Evolutionary conservation across 2,113 vertebrate species (phyloP).

Genomic region (Lepus europaeus): DNA sequence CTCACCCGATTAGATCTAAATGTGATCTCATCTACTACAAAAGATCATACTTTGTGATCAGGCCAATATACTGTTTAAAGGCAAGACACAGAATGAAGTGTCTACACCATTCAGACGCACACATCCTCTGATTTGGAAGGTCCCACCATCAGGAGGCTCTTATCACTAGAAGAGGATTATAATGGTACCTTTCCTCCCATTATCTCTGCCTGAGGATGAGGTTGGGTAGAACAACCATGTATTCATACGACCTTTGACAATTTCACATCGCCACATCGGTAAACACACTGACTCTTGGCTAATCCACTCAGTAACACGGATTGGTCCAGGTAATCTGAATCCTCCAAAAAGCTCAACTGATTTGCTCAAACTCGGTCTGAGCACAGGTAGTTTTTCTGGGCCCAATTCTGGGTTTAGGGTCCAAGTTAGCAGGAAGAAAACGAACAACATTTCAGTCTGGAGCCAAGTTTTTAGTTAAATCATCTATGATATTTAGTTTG

Average conservation of each 20-base stretch:
- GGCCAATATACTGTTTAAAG: slow-evolving; percentile 9
- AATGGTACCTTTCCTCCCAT: neutral
- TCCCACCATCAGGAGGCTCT: neutral
- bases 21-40: slow-evolving; percentile 48
- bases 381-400: neutral
- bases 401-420: neutral
- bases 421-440: neutral
- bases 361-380: neutral
- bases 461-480: neutral
- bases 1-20: slow-evolving; percentile 46
- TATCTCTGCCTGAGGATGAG: neutral
- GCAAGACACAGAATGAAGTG: slow-evolving; percentile 2
- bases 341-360: neutral
- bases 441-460: neutral
- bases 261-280: neutral
- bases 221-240: neutral
- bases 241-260: neutral
- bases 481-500: neutral
- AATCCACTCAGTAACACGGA: neutral
- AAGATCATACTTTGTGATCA: slow-evolving; percentile 8
- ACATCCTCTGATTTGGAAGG: neutral
- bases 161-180: neutral
- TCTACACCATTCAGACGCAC: neutral
- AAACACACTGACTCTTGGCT: neutral
- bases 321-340: neutral